A percentile compares a stretch with the other conserved stretches of the same genome.
These are phyloP conservation scores for Selene dorsalis DNA, from an alignment of 2,797 vertebrate genomes.

Conservation along the genomic window DNA sequence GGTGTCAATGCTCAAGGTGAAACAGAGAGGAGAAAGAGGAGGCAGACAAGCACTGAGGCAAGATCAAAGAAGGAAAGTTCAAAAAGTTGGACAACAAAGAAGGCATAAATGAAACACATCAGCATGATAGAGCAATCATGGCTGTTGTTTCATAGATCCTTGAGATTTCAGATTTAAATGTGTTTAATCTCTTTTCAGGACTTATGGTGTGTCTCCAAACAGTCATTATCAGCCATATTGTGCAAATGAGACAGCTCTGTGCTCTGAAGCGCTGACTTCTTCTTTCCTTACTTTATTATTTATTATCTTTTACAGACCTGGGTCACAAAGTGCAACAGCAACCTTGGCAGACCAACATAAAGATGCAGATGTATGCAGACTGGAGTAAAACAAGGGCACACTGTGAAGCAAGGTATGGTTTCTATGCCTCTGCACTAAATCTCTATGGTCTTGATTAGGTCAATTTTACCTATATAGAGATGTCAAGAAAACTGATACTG, in stretches of 20 bases:
- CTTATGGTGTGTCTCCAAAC: constrained; percentile 43
- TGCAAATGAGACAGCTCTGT: constrained; percentile 55
- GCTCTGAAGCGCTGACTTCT: constrained; percentile 10
- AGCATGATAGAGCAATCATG: constrained; percentile 54
- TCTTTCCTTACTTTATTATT: constrained; percentile 33
- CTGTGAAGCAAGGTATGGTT: not conserved
- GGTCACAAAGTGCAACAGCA: constrained; percentile 21
- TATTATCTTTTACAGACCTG: constrained; percentile 32
- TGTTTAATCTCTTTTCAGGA: constrained; percentile 69
- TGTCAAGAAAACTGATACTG: not conserved
- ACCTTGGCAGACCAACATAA: constrained; percentile 4
- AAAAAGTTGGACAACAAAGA: constrained; percentile 73
- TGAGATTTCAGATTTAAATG: constrained; percentile 68
- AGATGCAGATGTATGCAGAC: constrained; percentile 21
- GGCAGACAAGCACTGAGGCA: constrained; percentile 51
- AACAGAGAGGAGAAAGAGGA: constrained; percentile 54
- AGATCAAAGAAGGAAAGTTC: constrained; percentile 74
- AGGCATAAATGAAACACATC: constrained; percentile 66
- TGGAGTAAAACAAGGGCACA: constrained; percentile 17
- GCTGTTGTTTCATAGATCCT: constrained; percentile 57
- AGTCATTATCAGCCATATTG: constrained; percentile 50
- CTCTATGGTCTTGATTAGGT: not conserved
- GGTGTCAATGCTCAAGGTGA: constrained; percentile 72
- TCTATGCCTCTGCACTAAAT: constrained; percentile 14
- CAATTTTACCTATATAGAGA: not conserved